A percentile compares a stretch with the other conserved stretches of the same genome.
Evolutionary conservation across 1,140 invertebrate species (phyloP).

Genomic region (Camponotus pennsylvanicus): DNA sequence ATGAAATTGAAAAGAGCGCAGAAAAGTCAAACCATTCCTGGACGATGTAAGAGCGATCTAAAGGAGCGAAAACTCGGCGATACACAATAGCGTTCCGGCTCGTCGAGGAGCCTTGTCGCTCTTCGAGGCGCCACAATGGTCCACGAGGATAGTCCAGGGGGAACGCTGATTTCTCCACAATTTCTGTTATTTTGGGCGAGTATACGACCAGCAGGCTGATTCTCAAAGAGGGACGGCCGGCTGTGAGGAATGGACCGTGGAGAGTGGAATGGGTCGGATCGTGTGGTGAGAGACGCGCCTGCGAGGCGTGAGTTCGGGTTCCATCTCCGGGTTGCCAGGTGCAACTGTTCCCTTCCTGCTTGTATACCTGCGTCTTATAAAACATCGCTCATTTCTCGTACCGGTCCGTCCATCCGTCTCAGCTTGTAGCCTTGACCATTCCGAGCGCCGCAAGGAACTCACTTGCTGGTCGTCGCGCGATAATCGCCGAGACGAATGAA

Average conservation of each 20-base stretch:
- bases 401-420: background rate
- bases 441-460: background rate
- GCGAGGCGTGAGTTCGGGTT: slow-evolving; percentile 66
- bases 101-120: background rate
- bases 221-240: slow-evolving; percentile 36
- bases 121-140: slow-evolving; percentile 34
- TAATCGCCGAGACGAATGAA: slow-evolving; percentile 35
- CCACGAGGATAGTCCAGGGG: background rate
- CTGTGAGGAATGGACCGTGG: slow-evolving; percentile 60
- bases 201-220: slow-evolving; percentile 28
- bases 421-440: slow-evolving; percentile 43
- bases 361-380: slow-evolving; percentile 61
- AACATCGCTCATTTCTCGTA: slow-evolving; percentile 56
- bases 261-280: background rate
- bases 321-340: slow-evolving; percentile 61
- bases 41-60: slow-evolving; percentile 24
- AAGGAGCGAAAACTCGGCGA: slow-evolving; percentile 40
- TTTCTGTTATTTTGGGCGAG: slow-evolving; percentile 65
- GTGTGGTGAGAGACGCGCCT: slow-evolving; percentile 21
- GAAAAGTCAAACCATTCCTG: slow-evolving; percentile 47
- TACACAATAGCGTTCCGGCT: slow-evolving; percentile 57
- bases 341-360: slow-evolving; percentile 52
- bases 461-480: slow-evolving; percentile 28
- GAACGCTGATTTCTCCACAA: slow-evolving; percentile 61
- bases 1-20: slow-evolving; percentile 51